Evolutionary conservation across 2,888 invertebrate species (phyloP).

Genomic region (Drosophila lacicola): DNA sequence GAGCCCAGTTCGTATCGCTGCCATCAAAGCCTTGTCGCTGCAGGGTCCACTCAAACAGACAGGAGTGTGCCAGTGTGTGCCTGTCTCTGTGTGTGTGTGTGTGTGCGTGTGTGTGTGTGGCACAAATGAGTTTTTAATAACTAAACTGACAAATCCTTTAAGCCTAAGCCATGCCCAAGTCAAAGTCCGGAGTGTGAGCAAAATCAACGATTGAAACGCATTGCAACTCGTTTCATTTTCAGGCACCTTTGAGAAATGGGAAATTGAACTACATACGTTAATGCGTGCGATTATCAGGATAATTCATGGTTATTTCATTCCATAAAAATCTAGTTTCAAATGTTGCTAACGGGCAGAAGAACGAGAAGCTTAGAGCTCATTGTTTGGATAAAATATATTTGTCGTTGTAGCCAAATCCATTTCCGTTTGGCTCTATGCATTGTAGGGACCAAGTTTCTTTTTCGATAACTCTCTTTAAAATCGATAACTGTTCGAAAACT

Average conservation of each 20-base stretch:
- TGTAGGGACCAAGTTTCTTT: no score
- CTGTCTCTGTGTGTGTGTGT: slow-evolving; percentile 11
- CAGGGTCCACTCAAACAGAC: slow-evolving; percentile 2
- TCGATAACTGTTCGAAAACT: no score
- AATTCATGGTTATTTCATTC: neutral
- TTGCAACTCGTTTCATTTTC: slow-evolving; percentile 23
- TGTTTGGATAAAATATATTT: no score
- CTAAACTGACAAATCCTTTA: slow-evolving; percentile 74
- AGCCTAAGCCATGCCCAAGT: slow-evolving; percentile 36
- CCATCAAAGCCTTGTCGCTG: neutral
- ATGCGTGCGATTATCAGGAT: neutral
- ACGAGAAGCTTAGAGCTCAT: no score
- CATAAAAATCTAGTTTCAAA: no score
- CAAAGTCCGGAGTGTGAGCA: neutral
- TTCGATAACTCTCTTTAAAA: no score
- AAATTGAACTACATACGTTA: neutral
- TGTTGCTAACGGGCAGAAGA: no score
- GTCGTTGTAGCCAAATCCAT: no score
- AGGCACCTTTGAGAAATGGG: neutral
- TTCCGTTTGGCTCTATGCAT: no score
- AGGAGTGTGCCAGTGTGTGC: neutral
- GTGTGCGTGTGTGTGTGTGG: slow-evolving; percentile 15
- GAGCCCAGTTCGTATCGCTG: neutral
- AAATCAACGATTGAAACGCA: slow-evolving; percentile 7
- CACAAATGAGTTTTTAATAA: slow-evolving; percentile 73